Evolutionary conservation across 2,888 invertebrate species (phyloP), one percentile per base, ranked within the genome.

Genomic region (Rhimphoctona megacephalus): DNA sequence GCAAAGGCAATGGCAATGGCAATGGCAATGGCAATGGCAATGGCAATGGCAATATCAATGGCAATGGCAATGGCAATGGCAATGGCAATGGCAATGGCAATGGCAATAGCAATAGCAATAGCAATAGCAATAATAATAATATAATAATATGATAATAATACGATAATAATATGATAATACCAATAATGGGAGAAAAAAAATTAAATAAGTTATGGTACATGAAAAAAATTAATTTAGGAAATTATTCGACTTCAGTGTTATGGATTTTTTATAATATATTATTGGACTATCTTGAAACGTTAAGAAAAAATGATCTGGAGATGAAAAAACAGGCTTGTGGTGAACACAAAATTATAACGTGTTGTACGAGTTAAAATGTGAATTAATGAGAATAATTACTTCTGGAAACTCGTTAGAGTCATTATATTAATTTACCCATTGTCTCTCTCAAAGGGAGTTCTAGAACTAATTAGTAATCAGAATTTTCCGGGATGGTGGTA

Each of bases 381-480:
- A 69, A 43, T n/a, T 64, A 61, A n/a, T 30, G 64, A 1, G 67
- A 43, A 73, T 36, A 69, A 73, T 67, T 73, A 33, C 36, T 9
- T 30, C 30, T 49, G 54, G 3, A 25, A 69, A 46, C 33, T 52
- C 49, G 22, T 61, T 57, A 46, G 2, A 43, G 6, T 74, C 61
- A 74, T 78, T 61, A 52, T n/a, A 67, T 74, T 79, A 49, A 82
- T 85, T 52, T 82, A 43, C 30, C 9, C 57, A 69, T 69, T 78
- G 73, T 82, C 33, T 52, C 30, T 49, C 19, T 43, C 39, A 7
- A 36, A 19, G 49, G 43, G 46, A 70, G 9, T 61, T 70, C 52
- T 67, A 54, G 19, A 72, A 66, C 72, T 85, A 85, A 85, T 85
- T 85, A 85, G 83, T 61, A 85, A 85, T 80, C 43, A 46, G 66